These are phyloP conservation scores for Festucalex cinctus DNA, from an alignment of 2,113 vertebrate genomes.

Conservation along the genomic window DNA sequence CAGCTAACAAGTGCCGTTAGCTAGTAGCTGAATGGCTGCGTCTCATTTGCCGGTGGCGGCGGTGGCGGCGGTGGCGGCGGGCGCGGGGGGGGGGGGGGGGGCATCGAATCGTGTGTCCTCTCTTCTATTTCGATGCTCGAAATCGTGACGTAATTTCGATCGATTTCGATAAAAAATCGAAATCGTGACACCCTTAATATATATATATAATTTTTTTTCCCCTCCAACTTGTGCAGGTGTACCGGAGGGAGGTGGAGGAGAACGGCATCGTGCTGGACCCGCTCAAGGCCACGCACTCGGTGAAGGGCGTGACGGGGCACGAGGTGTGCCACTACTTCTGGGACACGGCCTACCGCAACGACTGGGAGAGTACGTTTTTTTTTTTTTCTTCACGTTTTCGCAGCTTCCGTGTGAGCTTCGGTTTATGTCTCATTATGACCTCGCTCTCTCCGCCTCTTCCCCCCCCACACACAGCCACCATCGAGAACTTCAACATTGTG, in stretches of 20 bases:
- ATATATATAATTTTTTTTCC: no score
- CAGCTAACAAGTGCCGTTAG: no score
- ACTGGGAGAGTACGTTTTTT: conserved; percentile 99
- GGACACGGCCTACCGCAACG: conserved; percentile 91
- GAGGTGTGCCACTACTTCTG: conserved; percentile 97
- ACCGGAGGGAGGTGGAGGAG: conserved; percentile 96
- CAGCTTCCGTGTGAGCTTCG: not conserved
- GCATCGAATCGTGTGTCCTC: no score
- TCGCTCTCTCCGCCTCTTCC: not conserved
- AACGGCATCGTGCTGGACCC: conserved; percentile 95
- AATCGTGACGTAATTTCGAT: no score
- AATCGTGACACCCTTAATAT: no score
- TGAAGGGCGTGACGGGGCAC: conserved; percentile 93
- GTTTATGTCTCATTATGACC: not conserved
- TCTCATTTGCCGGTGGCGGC: no score
- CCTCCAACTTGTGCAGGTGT: conserved; percentile 78
- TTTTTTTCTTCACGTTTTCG: no score
- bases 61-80: no score
- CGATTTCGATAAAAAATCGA: no score
- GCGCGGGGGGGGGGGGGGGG: no score
- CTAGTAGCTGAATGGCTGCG: no score
- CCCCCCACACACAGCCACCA: conserved; percentile 83
- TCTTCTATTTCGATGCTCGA: no score
- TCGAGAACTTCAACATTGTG: conserved; percentile 93
- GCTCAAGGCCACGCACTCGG: conserved; percentile 92